phyloP scores from a whole-genome alignment of 2,797 vertebrate genomes.

The Hyperoplus immaculatus region DNA sequence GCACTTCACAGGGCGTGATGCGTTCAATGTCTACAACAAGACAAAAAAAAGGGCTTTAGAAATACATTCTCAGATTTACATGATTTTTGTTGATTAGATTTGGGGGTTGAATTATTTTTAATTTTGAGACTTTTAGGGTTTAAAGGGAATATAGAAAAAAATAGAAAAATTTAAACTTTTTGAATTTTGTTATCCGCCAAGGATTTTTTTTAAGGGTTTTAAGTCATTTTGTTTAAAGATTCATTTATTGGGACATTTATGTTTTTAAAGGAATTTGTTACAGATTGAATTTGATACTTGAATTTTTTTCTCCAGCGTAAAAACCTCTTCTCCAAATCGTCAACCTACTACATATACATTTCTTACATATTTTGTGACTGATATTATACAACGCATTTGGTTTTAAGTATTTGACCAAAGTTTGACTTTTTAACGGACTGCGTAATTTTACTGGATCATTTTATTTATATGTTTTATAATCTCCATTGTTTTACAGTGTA shows the following conservation, averaged over 20 bases:
- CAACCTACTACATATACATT: neutral
- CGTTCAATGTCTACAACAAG: neutral
- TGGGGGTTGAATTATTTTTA: neutral
- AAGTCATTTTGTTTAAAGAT: accelerated
- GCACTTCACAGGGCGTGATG: conserved; percentile 2
- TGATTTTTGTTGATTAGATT: neutral
- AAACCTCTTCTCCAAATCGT: neutral
- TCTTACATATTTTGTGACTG: neutral
- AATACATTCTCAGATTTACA: neutral
- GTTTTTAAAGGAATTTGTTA: neutral
- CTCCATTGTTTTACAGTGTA: neutral
- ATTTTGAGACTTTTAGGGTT: neutral
- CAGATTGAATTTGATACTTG: neutral
- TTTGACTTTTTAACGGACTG: too few relatives aligned
- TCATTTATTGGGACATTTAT: accelerated
- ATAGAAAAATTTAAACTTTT: too few relatives aligned
- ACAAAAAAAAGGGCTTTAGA: too few relatives aligned
- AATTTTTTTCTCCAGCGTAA: neutral
- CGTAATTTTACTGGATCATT: neutral
- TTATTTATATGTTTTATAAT: neutral
- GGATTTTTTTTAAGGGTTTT: neutral
- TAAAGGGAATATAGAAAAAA: neutral
- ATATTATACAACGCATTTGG: neutral
- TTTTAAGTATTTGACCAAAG: neutral
- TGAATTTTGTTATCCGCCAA: too few relatives aligned